Conservation (phyloP, 2,797 vertebrate genomes). For the Centroberyx gerrardi region DNA sequence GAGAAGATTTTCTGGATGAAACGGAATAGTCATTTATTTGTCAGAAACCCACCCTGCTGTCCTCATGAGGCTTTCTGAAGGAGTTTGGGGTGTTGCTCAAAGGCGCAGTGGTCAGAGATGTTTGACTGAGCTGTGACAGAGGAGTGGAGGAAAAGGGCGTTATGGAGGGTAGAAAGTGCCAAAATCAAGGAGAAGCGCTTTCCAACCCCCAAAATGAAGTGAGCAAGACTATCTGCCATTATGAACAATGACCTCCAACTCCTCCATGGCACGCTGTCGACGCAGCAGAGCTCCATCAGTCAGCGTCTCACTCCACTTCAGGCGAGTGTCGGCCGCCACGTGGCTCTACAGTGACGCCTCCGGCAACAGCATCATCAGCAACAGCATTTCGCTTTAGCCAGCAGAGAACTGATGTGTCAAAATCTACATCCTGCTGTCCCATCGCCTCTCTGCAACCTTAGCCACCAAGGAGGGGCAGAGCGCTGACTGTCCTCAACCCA, state of each 20-base stretch:
- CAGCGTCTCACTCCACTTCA: constrained; percentile 3
- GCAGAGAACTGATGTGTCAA: constrained; percentile 43
- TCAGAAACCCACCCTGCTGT: constrained; percentile 25
- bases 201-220: background rate
- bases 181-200: too few relatives aligned
- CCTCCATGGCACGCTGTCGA: background rate
- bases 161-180: too few relatives aligned
- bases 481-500: background rate
- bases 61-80: background rate
- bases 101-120: background rate
- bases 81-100: constrained; percentile 26
- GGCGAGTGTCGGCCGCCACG: background rate
- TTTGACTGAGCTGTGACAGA: background rate
- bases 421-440: constrained; percentile 33
- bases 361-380: constrained; percentile 38
- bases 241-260: constrained; percentile 1
- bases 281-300: background rate
- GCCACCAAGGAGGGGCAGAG: background rate
- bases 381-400: constrained; percentile 24
- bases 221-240: background rate
- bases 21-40: background rate
- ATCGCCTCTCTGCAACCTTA: constrained; percentile 1
- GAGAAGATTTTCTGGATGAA: constrained; percentile 25
- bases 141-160: too few relatives aligned
- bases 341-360: constrained; percentile 21